A percentile compares a stretch with the other conserved stretches of the same genome.
Conservation (phyloP, 30 jellyfish, hydroid and myxozoan genomes). For the Turritopsis rubra region DNA sequence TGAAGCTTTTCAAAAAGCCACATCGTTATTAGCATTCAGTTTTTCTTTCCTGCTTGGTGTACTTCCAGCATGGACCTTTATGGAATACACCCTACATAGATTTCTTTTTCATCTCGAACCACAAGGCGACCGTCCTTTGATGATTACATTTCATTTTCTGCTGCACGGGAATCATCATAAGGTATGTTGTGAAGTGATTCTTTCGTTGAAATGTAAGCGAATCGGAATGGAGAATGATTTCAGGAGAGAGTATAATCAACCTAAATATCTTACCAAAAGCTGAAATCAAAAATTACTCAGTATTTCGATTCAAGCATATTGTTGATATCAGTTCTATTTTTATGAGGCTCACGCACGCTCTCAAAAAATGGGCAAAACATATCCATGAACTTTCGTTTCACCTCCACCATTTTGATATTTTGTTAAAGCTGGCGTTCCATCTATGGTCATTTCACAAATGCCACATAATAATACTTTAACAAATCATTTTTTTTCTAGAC, state of each 20-base stretch:
- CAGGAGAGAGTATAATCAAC: too few species aligned
- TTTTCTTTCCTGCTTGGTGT: slow-evolving; percentile 33
- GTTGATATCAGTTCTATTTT: too few species aligned
- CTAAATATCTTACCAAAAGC: too few species aligned
- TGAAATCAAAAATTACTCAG: too few species aligned
- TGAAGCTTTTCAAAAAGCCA: background rate
- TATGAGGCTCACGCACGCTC: too few species aligned
- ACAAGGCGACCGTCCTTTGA: slow-evolving; percentile 42
- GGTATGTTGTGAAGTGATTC: slow-evolving; percentile 31
- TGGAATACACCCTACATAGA: slow-evolving; percentile 75
- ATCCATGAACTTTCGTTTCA: too few species aligned
- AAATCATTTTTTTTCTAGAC: slow-evolving; percentile 27
- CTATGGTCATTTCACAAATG: background rate
- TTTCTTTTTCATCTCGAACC: slow-evolving; percentile 67
- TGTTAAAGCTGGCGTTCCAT: too few species aligned
- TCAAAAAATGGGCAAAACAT: too few species aligned
- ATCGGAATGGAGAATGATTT: too few species aligned
- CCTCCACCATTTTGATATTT: too few species aligned
- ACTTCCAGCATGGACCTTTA: slow-evolving; percentile 51
- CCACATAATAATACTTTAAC: background rate
- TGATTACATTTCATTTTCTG: slow-evolving; percentile 69
- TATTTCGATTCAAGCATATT: too few species aligned
- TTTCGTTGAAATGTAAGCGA: too few species aligned
- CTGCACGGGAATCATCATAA: slow-evolving; percentile 91
- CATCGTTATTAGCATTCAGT: background rate